A percentile compares a stretch with the other conserved stretches of the same genome.
Conservation (phyloP, 1,140 invertebrate species). For the Calosoma granatense region DNA sequence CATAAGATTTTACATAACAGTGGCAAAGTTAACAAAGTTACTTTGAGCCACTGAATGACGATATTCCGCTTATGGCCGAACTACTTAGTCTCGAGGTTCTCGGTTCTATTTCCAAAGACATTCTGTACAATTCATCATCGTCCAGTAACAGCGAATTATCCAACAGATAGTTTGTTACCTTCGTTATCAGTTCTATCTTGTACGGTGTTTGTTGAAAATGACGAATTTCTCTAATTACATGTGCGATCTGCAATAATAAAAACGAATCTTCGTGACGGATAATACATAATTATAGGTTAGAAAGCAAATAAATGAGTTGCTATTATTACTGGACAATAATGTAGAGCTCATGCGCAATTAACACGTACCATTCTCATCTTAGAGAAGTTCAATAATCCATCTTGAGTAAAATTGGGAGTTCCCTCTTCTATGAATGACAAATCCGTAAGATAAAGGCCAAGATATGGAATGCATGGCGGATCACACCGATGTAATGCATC, state of each 20-base stretch:
- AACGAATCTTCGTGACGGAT: conserved; percentile 12
- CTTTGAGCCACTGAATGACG: no score
- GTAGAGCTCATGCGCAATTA: not conserved
- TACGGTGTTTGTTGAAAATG: conserved; percentile 90
- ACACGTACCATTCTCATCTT: conserved; percentile 86
- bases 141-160: conserved; percentile 63
- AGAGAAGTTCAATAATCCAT: conserved; percentile 87
- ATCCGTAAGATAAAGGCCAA: conserved; percentile 88
- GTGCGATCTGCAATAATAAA: conserved; percentile 65
- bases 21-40: no score
- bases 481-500: conserved; percentile 87
- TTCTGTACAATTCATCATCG: conserved; percentile 75
- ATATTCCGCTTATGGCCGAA: no score
- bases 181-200: conserved; percentile 75
- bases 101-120: conserved; percentile 78
- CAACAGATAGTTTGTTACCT: conserved; percentile 73
- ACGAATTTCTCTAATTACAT: conserved; percentile 85
- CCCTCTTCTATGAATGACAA: conserved; percentile 92
- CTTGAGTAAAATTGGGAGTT: conserved; percentile 83
- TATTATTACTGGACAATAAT: no score
- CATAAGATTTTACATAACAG: no score
- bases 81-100: conserved; percentile 52
- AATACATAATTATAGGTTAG: not conserved
- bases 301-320: not conserved
- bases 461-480: conserved; percentile 86